These are phyloP conservation scores for Corythornis vintsioides DNA, from an alignment of 2,113 vertebrate species.

Conservation along the genomic window DNA sequence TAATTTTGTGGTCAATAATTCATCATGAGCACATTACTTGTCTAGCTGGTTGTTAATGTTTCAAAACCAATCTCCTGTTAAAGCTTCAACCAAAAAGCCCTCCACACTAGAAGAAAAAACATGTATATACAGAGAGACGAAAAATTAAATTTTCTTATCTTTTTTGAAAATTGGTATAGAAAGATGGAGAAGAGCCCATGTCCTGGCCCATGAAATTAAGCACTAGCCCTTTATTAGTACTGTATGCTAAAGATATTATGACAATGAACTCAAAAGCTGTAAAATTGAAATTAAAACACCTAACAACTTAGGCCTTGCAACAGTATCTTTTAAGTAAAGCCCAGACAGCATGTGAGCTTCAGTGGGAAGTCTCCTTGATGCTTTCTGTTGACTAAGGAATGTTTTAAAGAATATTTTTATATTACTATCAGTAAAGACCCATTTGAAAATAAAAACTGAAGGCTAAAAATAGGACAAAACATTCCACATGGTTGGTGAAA, in stretches of 20 bases:
- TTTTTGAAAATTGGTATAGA: background rate
- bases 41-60: background rate
- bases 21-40: background rate
- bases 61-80: background rate
- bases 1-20: constrained; percentile 15
- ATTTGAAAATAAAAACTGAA: background rate
- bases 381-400: background rate
- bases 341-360: background rate
- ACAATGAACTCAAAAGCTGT: background rate
- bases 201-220: background rate
- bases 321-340: background rate
- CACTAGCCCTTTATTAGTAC: background rate
- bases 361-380: background rate
- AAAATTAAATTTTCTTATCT: background rate
- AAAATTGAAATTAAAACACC: background rate
- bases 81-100: background rate
- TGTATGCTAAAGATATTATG: background rate
- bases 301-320: background rate
- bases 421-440: background rate
- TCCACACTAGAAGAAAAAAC: background rate
- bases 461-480: constrained; percentile 7
- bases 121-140: background rate
- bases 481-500: background rate
- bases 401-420: background rate
- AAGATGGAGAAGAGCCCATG: background rate